Evolutionary conservation across 2,888 invertebrate genomes (phyloP).

Genomic region (Blera fallax): DNA sequence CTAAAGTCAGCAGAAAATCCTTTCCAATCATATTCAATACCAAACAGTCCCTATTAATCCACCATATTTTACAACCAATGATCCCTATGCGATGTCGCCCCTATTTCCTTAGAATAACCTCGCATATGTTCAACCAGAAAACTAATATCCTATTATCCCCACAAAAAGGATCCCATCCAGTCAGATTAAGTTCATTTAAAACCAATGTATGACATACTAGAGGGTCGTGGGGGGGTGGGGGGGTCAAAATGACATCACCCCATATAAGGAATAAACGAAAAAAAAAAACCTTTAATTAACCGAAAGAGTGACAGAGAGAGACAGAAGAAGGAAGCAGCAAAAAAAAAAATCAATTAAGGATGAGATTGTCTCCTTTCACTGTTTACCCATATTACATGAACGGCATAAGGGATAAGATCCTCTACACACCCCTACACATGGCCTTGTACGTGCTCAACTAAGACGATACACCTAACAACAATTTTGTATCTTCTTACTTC

Average conservation of each 20-base stretch:
- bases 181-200: constrained; percentile 51
- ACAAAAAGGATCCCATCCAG: constrained; percentile 44
- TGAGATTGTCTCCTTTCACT: constrained; percentile 43
- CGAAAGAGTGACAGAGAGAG: neutral
- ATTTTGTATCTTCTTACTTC: constrained; percentile 23
- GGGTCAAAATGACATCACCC: constrained; percentile 43
- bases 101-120: constrained; percentile 11
- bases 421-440: constrained; percentile 4
- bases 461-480: constrained; percentile 6
- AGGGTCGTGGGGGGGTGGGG: neutral
- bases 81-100: neutral
- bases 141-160: constrained; percentile 54
- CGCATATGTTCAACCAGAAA: constrained; percentile 30
- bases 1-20: constrained; percentile 26
- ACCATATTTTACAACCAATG: constrained; percentile 33
- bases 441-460: constrained; percentile 12
- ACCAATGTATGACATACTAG: constrained; percentile 39
- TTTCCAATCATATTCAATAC: constrained; percentile 24
- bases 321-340: neutral
- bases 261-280: neutral
- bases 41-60: constrained; percentile 31
- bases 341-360: constrained; percentile 51
- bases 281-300: constrained; percentile 28
- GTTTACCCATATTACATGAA: constrained; percentile 45
- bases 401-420: constrained; percentile 22